These are phyloP conservation scores for Leucophenga montana DNA, from an alignment of 2,888 invertebrate genomes.

Conservation along the genomic window DNA sequence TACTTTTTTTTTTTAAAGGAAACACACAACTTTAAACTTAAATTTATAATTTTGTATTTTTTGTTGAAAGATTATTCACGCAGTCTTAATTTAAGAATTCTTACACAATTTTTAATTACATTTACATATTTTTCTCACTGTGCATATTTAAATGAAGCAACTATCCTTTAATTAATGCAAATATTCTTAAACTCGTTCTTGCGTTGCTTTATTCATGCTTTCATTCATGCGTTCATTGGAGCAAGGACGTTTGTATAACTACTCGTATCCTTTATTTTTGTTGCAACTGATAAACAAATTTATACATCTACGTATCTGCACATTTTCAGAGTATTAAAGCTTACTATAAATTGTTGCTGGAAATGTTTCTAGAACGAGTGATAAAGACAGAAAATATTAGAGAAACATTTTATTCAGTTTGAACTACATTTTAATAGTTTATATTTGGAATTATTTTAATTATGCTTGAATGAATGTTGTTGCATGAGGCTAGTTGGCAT, in stretches of 20 bases:
- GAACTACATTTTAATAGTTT: not conserved
- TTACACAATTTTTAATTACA: constrained; percentile 8
- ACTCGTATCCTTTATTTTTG: too few relatives aligned
- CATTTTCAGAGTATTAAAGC: not conserved
- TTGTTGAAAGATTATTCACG: too few relatives aligned
- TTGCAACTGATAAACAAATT: constrained; percentile 20
- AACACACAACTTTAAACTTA: too few relatives aligned
- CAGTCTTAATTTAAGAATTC: not conserved
- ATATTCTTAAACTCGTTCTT: not conserved
- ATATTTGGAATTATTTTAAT: not conserved
- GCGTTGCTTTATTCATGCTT: too few relatives aligned
- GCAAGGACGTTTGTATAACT: too few relatives aligned
- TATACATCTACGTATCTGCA: not conserved
- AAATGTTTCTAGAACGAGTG: too few relatives aligned
- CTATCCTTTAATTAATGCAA: constrained; percentile 14
- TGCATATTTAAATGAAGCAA: not conserved
- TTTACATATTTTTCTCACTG: constrained; percentile 1
- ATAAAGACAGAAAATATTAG: too few relatives aligned
- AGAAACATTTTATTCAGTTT: too few relatives aligned
- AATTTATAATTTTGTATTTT: too few relatives aligned
- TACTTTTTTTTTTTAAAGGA: too few relatives aligned
- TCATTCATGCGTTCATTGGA: too few relatives aligned
- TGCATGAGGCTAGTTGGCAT: not conserved
- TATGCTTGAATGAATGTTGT: not conserved
- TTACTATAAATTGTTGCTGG: not conserved